Evolutionary conservation across 2,888 invertebrate genomes (phyloP), one percentile per base, ranked within the genome.

Genomic region (Drosophila diplacantha): DNA sequence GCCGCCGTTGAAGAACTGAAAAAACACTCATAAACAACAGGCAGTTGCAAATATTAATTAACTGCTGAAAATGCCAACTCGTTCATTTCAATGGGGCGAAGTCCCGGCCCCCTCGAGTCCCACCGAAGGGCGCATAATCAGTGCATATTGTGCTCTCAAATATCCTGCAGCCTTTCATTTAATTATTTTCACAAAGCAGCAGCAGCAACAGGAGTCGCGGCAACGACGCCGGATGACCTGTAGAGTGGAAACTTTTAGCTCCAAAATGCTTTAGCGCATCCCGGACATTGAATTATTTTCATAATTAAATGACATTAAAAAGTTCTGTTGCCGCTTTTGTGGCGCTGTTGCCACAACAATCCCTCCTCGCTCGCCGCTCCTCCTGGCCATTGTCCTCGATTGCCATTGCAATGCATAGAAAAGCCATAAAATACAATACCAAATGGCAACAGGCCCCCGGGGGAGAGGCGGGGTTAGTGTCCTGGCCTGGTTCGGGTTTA

Each of bases 261-360:
- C 29, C 12, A 52, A 52, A 31, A 29, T 44, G 34, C 18, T 24
- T 41, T 12, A 18, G 18, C 11, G 14, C 18, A 14, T 41, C 31
- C 49, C 50, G 61, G 46, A 56, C 54, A 32, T 52, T n/a, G 47
- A 73, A 69, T 62, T 68, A 65, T 72, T 62, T 72, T 75, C 72
- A 78, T 81, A 81, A 79, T 81, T 73, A 73, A 81, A 75, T 72
- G 63, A 71, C 78, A 81, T 71, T 72, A 67, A 64, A 72, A 66
- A 58, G 56, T 49, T 61, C 35, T 56, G 35, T 54, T 53, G 41
- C 35, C 41, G 44, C 62, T 49, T 49, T 32, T 43, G 49, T 50
- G 35, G 39, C 24, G 39, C 26, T 31, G 56, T 34, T 41, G 34
- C 16, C 12, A 32, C 31, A 43, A 32, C 53, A 20, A 14, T 34